Evolutionary conservation across 2,888 invertebrate species (phyloP).

Genomic region (Cremastobaeus sp.): DNA sequence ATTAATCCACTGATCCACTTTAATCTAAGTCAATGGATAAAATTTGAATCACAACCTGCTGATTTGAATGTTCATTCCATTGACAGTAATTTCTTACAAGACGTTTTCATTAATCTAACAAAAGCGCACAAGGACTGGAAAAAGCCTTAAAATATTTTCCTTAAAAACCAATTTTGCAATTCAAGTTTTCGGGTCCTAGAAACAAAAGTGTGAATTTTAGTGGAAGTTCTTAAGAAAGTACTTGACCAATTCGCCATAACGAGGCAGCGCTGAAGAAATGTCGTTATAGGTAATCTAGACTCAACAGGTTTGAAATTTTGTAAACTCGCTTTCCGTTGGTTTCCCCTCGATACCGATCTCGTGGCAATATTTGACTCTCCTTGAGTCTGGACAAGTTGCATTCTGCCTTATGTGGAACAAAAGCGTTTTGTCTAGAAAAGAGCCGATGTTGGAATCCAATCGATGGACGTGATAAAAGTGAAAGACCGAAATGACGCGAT

Average conservation of each 20-base stretch:
- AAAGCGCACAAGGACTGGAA: too few species aligned
- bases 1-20: slow-evolving; percentile 57
- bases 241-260: too few species aligned
- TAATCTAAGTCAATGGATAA: slow-evolving; percentile 42
- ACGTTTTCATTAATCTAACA: slow-evolving; percentile 6
- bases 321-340: slow-evolving; percentile 30
- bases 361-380: too few species aligned
- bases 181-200: too few species aligned
- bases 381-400: slow-evolving; percentile 4
- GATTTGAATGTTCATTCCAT: slow-evolving; percentile 23
- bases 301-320: background rate
- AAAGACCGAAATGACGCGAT: slow-evolving; percentile 45
- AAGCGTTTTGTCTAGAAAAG: slow-evolving; percentile 25
- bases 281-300: background rate
- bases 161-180: too few species aligned
- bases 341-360: too few species aligned
- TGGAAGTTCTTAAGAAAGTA: background rate
- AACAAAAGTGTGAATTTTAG: background rate
- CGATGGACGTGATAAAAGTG: slow-evolving; percentile 55
- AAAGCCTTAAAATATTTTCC: too few species aligned
- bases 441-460: slow-evolving; percentile 4
- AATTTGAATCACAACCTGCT: slow-evolving; percentile 38
- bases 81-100: slow-evolving; percentile 15
- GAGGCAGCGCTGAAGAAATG: too few species aligned
- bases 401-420: slow-evolving; percentile 15